Conservation (phyloP, 1,140 invertebrate species). For the Drosophila persimilis region DNA sequence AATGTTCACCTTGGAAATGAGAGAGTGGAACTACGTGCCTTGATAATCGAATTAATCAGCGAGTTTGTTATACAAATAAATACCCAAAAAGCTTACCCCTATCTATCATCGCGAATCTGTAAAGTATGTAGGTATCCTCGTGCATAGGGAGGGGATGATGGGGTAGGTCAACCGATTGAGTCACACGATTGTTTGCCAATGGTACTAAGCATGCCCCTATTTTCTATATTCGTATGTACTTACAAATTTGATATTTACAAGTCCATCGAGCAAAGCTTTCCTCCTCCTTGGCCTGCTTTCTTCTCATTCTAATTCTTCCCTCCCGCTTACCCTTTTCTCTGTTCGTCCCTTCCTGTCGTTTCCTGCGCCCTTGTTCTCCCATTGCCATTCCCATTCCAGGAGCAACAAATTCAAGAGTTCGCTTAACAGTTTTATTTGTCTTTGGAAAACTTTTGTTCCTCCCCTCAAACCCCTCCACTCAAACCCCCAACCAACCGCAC, state of each 20-base stretch:
- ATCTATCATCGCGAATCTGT: too few relatives aligned
- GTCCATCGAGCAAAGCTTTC: slow-evolving; percentile 38
- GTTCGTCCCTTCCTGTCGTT: slow-evolving; percentile 8
- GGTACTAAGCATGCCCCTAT: slow-evolving; percentile 74
- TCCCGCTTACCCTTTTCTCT: neutral
- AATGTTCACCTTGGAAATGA: too few relatives aligned
- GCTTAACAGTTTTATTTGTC: slow-evolving; percentile 80
- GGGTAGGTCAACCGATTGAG: slow-evolving; percentile 33
- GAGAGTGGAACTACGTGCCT: too few relatives aligned
- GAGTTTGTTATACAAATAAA: too few relatives aligned
- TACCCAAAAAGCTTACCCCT: too few relatives aligned
- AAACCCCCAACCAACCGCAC: slow-evolving; percentile 1
- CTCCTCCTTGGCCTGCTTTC: too few relatives aligned
- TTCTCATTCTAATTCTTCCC: neutral
- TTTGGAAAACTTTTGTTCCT: slow-evolving; percentile 70
- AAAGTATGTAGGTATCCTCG: too few relatives aligned
- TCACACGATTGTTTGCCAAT: slow-evolving; percentile 68
- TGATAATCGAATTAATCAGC: neutral
- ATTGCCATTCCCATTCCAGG: neutral
- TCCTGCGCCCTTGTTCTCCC: slow-evolving; percentile 34
- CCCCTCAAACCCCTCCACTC: slow-evolving; percentile 4
- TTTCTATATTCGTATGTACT: slow-evolving; percentile 62
- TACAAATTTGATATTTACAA: slow-evolving; percentile 79
- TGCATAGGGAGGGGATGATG: neutral
- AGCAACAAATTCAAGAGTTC: slow-evolving; percentile 73